Conservation (phyloP, 2,888 invertebrate genomes). For the Melitaea athalia region DNA sequence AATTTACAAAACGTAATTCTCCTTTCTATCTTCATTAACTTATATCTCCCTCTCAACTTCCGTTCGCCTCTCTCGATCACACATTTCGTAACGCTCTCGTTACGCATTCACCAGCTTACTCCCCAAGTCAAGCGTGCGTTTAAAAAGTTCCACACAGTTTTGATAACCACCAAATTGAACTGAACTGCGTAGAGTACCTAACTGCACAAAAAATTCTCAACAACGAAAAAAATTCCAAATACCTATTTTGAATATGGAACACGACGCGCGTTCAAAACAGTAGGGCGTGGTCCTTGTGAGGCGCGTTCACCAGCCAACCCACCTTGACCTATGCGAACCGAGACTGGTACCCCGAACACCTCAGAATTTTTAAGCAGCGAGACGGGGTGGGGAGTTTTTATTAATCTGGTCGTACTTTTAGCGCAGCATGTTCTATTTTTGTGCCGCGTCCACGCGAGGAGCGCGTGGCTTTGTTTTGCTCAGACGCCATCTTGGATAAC, state of each 20-base stretch:
- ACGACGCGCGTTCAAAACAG: constrained; percentile 47
- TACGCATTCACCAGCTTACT: too few species aligned
- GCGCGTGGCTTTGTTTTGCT: constrained; percentile 78
- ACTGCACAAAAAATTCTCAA: constrained; percentile 26
- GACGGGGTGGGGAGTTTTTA: constrained; percentile 47
- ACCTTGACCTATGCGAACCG: constrained; percentile 45
- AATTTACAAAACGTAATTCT: too few species aligned
- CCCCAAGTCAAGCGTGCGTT: too few species aligned
- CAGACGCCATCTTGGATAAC: constrained; percentile 54
- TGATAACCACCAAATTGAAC: not conserved
- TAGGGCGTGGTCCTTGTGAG: constrained; percentile 69
- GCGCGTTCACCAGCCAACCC: constrained; percentile 48
- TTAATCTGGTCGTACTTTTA: constrained; percentile 53
- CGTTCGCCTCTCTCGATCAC: too few species aligned
- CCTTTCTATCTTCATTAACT: too few species aligned
- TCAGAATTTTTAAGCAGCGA: constrained; percentile 25
- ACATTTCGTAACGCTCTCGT: too few species aligned
- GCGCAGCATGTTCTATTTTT: constrained; percentile 67
- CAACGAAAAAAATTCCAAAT: constrained; percentile 52
- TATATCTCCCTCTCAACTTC: too few species aligned
- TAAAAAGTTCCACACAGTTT: too few species aligned
- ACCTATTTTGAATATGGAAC: constrained; percentile 60
- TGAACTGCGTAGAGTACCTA: constrained; percentile 23
- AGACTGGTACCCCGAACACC: constrained; percentile 33
- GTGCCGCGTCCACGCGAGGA: constrained; percentile 65